Conservation (phyloP, 2,888 invertebrate species). For the Eupsilia transversa region DNA sequence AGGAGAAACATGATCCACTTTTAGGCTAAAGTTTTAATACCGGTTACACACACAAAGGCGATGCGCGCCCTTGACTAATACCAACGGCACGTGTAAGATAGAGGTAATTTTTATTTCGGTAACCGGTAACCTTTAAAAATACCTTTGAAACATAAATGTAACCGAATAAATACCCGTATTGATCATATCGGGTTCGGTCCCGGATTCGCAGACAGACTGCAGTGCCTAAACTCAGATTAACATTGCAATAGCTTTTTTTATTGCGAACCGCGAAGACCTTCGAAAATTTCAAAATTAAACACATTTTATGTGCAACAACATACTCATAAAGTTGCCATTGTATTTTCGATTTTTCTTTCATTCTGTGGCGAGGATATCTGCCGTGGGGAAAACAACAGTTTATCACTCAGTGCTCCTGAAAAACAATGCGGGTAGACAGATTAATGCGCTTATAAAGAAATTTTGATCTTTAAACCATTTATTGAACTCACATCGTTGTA, state of each 20-base stretch:
- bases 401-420: not conserved
- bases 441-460: not conserved
- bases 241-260: not conserved
- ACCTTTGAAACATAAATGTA: too few species aligned
- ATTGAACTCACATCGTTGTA: not conserved
- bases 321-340: not conserved
- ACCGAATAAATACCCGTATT: too few species aligned
- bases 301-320: not conserved
- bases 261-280: too few species aligned
- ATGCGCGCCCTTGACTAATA: too few species aligned
- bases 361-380: not conserved
- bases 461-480: not conserved
- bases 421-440: not conserved
- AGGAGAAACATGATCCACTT: too few species aligned
- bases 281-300: not conserved
- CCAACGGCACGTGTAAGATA: too few species aligned
- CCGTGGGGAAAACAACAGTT: not conserved
- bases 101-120: too few species aligned
- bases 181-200: too few species aligned
- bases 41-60: too few species aligned
- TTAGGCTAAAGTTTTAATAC: too few species aligned
- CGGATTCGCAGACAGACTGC: not conserved
- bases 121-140: too few species aligned
- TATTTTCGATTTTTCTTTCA: not conserved
- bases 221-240: not conserved